Percentiles rank a stretch among this genome's conserved stretches.
Conservation (phyloP, 1,140 invertebrate genomes). For the Drosophila suzukii region DNA sequence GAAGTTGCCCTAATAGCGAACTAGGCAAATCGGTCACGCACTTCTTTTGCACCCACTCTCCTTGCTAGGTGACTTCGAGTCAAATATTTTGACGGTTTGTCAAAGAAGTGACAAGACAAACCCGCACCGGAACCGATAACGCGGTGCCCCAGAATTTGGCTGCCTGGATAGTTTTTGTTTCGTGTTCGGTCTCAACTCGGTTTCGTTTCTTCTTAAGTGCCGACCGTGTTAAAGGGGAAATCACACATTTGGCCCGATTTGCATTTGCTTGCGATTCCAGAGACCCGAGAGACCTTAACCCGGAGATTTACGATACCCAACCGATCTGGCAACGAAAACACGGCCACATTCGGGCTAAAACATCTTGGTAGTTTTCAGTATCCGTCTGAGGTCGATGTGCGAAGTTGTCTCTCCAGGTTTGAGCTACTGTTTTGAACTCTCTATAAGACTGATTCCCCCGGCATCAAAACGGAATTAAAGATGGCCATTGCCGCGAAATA, state of each 20-base stretch:
- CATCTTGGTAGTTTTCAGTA: slow-evolving; percentile 20
- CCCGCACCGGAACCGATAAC: slow-evolving; percentile 60
- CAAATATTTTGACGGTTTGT: slow-evolving; percentile 70
- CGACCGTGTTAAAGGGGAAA: slow-evolving; percentile 61
- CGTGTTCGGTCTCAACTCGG: neutral
- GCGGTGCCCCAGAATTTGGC: slow-evolving; percentile 48
- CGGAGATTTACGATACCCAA: slow-evolving; percentile 56
- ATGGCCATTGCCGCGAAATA: slow-evolving; percentile 59
- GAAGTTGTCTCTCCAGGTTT: slow-evolving; percentile 12
- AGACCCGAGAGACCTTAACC: neutral
- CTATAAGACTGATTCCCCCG: slow-evolving; percentile 10
- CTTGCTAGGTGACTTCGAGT: slow-evolving; percentile 13
- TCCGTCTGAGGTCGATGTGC: slow-evolving; percentile 20
- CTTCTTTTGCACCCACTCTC: slow-evolving; percentile 15
- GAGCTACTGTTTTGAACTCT: slow-evolving; percentile 45
- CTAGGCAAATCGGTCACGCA: slow-evolving; percentile 32
- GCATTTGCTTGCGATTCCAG: slow-evolving; percentile 69
- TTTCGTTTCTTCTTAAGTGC: slow-evolving; percentile 50
- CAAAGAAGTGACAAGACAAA: slow-evolving; percentile 44
- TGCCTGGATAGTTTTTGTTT: slow-evolving; percentile 17
- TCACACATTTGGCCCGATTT: slow-evolving; percentile 79
- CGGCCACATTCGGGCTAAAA: neutral
- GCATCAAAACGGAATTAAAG: slow-evolving; percentile 54
- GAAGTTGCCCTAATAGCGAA: neutral
- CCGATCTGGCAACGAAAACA: slow-evolving; percentile 18